phyloP scores from a whole-genome alignment of 2,797 vertebrate genomes.

The Miichthys miiuy region DNA sequence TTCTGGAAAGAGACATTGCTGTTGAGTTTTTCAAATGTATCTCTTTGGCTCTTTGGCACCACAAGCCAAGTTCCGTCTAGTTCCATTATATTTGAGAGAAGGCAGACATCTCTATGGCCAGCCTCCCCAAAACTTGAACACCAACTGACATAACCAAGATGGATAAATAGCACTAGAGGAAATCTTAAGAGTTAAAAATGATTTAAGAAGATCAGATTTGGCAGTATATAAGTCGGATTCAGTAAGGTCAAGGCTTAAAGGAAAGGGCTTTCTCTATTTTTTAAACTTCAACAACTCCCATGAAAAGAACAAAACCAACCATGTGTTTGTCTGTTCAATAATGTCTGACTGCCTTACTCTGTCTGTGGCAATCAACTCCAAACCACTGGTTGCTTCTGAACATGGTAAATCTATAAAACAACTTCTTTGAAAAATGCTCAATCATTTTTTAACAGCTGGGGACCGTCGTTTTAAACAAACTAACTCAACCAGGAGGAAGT shows the following conservation, averaged over 20 bases:
- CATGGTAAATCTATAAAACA: background rate
- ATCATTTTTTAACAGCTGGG: background rate
- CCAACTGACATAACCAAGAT: too few relatives aligned
- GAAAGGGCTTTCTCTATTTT: background rate
- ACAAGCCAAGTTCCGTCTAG: too few relatives aligned
- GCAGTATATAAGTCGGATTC: background rate
- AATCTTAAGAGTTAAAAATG: too few relatives aligned
- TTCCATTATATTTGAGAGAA: too few relatives aligned
- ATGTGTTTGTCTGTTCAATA: background rate
- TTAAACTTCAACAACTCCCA: background rate
- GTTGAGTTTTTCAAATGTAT: too few relatives aligned
- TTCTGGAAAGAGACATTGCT: too few relatives aligned
- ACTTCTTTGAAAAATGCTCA: too few relatives aligned
- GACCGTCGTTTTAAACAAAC: background rate
- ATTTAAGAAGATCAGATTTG: background rate
- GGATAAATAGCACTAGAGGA: too few relatives aligned
- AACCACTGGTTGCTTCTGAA: background rate
- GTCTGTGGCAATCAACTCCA: background rate
- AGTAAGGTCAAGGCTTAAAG: background rate
- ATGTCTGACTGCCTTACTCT: background rate
- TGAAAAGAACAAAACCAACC: background rate
- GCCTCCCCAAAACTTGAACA: too few relatives aligned
- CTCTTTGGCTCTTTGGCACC: too few relatives aligned
- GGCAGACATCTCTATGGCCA: too few relatives aligned
- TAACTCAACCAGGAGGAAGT: background rate